A percentile compares a stretch with the other conserved stretches of the same genome.
These are phyloP conservation scores for Chaetodon auriga DNA, from an alignment of 2,113 vertebrate genomes.

Conservation along the genomic window DNA sequence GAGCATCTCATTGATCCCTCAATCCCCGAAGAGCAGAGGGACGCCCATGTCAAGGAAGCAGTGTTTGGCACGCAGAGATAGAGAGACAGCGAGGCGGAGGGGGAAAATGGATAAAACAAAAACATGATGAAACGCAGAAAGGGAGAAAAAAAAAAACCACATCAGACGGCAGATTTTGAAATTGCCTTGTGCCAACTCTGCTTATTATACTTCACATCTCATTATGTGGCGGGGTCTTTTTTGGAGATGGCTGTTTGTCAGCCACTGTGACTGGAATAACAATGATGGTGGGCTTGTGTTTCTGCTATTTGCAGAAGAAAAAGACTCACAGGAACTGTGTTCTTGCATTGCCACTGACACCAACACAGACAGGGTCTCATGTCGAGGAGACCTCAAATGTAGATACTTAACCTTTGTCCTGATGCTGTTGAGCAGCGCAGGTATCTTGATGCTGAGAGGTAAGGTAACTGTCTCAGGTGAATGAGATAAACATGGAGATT, in stretches of 20 bases:
- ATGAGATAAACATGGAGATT: constrained; percentile 14
- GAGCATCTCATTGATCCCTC: constrained; percentile 64
- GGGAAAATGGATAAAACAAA: constrained; percentile 53
- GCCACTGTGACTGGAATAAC: constrained; percentile 70
- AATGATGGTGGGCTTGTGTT: constrained; percentile 41
- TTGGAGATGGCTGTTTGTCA: constrained; percentile 68
- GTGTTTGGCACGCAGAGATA: constrained; percentile 30
- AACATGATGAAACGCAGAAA: constrained; percentile 35
- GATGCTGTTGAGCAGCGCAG: background rate
- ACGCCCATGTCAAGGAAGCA: constrained; percentile 52
- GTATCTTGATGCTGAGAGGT: background rate
- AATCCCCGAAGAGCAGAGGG: constrained; percentile 60
- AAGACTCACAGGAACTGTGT: constrained; percentile 25
- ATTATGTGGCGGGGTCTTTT: constrained; percentile 68
- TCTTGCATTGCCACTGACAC: background rate
- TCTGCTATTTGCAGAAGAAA: constrained; percentile 34
- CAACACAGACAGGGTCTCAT: background rate
- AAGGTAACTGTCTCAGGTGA: background rate
- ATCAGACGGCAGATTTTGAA: constrained; percentile 61
- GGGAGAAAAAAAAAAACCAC: constrained; percentile 15
- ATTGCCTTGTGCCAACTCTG: constrained; percentile 68
- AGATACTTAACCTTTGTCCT: background rate
- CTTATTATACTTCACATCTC: constrained; percentile 79
- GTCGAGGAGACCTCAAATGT: background rate
- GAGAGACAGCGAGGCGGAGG: constrained; percentile 12